phyloP scores from a whole-genome alignment of 2,888 invertebrate species.

The Pandemis heparana region DNA sequence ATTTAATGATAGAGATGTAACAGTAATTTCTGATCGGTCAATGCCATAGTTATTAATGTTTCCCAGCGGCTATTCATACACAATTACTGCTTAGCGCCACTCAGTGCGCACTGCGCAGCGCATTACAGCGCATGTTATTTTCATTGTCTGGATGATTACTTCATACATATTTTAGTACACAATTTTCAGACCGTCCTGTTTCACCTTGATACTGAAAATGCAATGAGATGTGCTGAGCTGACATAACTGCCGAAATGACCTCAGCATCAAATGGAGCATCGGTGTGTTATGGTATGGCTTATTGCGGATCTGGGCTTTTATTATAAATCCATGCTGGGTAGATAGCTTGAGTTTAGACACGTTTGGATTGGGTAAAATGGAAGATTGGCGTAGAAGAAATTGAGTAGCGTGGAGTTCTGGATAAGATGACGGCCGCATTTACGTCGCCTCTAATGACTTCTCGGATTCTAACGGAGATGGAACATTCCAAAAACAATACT shows the following conservation, averaged over 20 bases:
- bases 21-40: constrained; percentile 28
- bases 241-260: constrained; percentile 17
- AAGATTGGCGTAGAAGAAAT: background rate
- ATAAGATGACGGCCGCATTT: background rate
- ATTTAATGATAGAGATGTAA: background rate
- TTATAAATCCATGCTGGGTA: background rate
- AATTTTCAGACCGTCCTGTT: constrained; percentile 12
- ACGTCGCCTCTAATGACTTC: background rate
- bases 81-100: constrained; percentile 14
- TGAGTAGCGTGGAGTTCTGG: background rate
- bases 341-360: background rate
- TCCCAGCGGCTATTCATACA: constrained; percentile 30
- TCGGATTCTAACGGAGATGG: background rate
- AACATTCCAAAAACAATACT: background rate
- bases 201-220: constrained; percentile 19
- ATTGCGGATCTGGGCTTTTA: background rate
- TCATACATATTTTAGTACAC: constrained; percentile 22
- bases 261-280: constrained; percentile 16
- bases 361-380: background rate
- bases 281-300: constrained; percentile 7
- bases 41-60: constrained; percentile 35
- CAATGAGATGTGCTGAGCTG: constrained; percentile 25
- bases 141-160: constrained; percentile 23
- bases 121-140: constrained; percentile 1
- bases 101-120: constrained; percentile 5